phyloP scores from a whole-genome alignment of 2,888 invertebrate genomes.

The Macropis europaea region DNA sequence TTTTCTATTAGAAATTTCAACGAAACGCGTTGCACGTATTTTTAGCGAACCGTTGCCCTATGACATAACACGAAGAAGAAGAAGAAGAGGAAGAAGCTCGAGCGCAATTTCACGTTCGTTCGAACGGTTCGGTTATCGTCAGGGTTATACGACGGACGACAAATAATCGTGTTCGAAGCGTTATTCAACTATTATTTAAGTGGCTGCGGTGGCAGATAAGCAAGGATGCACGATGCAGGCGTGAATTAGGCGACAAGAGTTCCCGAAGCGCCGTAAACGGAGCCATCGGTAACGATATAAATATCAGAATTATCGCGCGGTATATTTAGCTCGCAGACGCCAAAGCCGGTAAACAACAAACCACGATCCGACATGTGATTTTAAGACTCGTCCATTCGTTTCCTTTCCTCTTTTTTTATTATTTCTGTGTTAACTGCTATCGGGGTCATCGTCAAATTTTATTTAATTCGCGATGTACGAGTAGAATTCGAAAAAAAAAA shows the following conservation, averaged over 20 bases:
- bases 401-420: background rate
- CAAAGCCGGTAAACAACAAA: constrained; percentile 58
- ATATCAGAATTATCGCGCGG: constrained; percentile 59
- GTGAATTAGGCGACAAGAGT: constrained; percentile 8
- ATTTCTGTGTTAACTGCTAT: background rate
- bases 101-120: background rate
- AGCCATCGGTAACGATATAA: constrained; percentile 49
- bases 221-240: background rate
- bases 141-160: background rate
- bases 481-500: too few relatives aligned
- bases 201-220: background rate
- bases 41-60: background rate
- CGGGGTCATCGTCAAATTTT: too few relatives aligned
- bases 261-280: constrained; percentile 15
- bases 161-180: background rate
- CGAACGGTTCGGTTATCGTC: background rate
- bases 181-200: constrained; percentile 3
- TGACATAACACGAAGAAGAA: too few relatives aligned
- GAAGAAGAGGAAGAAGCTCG: background rate
- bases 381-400: constrained; percentile 7
- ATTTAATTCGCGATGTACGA: too few relatives aligned
- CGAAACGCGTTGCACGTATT: background rate
- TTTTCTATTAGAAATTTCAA: background rate
- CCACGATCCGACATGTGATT: constrained; percentile 45
- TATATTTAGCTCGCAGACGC: constrained; percentile 58